Percentiles rank a stretch among this genome's conserved stretches.
Evolutionary conservation across 2,888 invertebrate species (phyloP).

Genomic region (Sphaeridia pumilis): DNA sequence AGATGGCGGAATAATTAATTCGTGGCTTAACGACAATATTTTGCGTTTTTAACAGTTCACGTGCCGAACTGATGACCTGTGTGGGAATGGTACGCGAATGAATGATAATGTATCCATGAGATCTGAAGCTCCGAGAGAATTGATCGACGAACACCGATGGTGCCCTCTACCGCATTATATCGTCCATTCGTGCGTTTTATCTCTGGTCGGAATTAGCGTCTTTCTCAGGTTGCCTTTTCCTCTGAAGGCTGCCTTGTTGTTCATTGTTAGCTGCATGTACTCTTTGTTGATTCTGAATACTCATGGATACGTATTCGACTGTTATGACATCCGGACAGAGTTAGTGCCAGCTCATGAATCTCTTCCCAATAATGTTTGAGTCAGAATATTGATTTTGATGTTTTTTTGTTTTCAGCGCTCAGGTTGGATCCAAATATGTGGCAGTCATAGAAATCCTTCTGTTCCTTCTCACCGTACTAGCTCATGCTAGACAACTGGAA

Average conservation of each 20-base stretch:
- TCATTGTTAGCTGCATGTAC: constrained; percentile 42
- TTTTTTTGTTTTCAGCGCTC: constrained; percentile 44
- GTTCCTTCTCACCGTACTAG: constrained; percentile 66
- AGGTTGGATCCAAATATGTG: constrained; percentile 65
- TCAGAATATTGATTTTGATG: background rate
- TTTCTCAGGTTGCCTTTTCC: constrained; percentile 72
- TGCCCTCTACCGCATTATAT: constrained; percentile 81
- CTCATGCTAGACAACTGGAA: constrained; percentile 69
- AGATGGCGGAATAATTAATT: constrained; percentile 13
- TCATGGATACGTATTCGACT: constrained; percentile 64
- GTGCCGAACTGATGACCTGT: constrained; percentile 47
- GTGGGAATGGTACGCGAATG: constrained; percentile 38
- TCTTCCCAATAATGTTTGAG: background rate
- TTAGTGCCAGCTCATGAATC: constrained; percentile 41
- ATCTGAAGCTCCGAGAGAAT: constrained; percentile 27
- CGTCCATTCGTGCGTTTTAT: constrained; percentile 68
- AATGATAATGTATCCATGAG: constrained; percentile 32
- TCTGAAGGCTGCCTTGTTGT: constrained; percentile 62
- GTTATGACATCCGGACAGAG: constrained; percentile 67
- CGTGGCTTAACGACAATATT: constrained; percentile 16
- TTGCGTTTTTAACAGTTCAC: constrained; percentile 48
- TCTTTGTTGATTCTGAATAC: constrained; percentile 35
- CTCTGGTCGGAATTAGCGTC: constrained; percentile 70
- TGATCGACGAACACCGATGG: constrained; percentile 30
- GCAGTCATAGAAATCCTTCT: constrained; percentile 68